Percentiles rank a stretch among this genome's conserved stretches.
Evolutionary conservation across 2,888 invertebrate genomes (phyloP).

Genomic region (Drosophila ochracea): DNA sequence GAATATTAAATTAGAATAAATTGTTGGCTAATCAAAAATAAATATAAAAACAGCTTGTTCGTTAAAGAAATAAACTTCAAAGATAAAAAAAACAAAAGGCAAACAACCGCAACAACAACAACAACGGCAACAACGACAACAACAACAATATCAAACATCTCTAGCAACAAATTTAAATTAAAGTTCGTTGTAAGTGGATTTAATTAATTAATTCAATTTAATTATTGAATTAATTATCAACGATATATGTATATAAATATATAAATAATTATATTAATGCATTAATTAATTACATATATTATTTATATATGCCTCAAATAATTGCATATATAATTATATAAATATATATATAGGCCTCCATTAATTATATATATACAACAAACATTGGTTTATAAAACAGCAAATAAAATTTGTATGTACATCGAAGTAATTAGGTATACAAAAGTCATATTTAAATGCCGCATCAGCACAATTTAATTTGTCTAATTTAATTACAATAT

Average conservation of each 20-base stretch:
- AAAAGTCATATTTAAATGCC: not conserved
- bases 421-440: conserved; percentile 5
- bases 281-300: conserved; percentile 5
- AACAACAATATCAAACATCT: conserved; percentile 25
- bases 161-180: conserved; percentile 17
- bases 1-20: not conserved
- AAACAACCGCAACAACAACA: conserved; percentile 20
- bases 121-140: conserved; percentile 8
- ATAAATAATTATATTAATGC: not conserved
- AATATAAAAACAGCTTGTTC: not conserved
- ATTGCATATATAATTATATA: not conserved
- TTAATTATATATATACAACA: not conserved
- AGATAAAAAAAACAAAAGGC: conserved; percentile 2
- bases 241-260: conserved; percentile 1
- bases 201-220: not conserved
- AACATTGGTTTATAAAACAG: not conserved
- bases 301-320: not conserved
- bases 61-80: conserved; percentile 1
- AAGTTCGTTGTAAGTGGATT: not conserved
- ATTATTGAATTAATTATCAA: not conserved
- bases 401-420: conserved; percentile 6
- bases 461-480: not conserved
- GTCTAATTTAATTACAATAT: not conserved
- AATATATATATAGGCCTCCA: not conserved
- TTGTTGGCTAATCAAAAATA: not conserved